A percentile compares a stretch with the other conserved stretches of the same genome.
Evolutionary conservation across 2,888 invertebrate species (phyloP).

Genomic region (Ormyrus nitidulus): DNA sequence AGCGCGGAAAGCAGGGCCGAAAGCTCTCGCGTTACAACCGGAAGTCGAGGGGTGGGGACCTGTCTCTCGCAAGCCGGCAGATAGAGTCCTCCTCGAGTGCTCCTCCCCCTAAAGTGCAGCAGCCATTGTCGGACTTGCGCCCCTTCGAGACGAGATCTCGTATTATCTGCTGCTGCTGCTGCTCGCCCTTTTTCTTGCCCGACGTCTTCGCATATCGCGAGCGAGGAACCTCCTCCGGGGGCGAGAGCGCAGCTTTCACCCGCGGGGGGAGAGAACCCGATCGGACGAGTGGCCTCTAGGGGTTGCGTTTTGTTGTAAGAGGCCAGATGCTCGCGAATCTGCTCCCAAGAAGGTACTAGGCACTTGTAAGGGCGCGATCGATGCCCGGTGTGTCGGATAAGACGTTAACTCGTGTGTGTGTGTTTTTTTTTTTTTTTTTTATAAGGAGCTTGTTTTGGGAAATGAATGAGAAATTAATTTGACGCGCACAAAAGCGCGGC

Average conservation of each 20-base stretch:
- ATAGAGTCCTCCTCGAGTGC: constrained; percentile 44
- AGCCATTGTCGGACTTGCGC: constrained; percentile 21
- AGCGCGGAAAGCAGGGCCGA: constrained; percentile 41
- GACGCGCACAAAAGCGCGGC: too few relatives aligned
- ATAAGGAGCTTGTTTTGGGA: too few relatives aligned
- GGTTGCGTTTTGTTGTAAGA: not conserved
- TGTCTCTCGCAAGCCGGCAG: constrained; percentile 60
- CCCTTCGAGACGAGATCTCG: constrained; percentile 10
- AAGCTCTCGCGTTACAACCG: constrained; percentile 73
- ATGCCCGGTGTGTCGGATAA: too few relatives aligned
- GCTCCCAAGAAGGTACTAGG: not conserved
- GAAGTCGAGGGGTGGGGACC: constrained; percentile 68
- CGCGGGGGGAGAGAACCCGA: constrained; percentile 25
- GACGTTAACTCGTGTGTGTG: too few relatives aligned
- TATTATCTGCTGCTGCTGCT: constrained; percentile 23
- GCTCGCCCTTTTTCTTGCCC: constrained; percentile 5
- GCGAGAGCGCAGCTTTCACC: too few relatives aligned
- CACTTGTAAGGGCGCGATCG: too few relatives aligned
- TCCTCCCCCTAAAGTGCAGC: constrained; percentile 49
- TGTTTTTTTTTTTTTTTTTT: too few relatives aligned
- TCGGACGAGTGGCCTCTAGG: not conserved
- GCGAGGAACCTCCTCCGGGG: too few relatives aligned
- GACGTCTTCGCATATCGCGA: not conserved
- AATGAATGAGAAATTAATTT: too few relatives aligned
- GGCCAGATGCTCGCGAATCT: constrained; percentile 48